Evolutionary conservation across 2,797 vertebrate species (phyloP).

Genomic region (Gouania willdenowi): DNA sequence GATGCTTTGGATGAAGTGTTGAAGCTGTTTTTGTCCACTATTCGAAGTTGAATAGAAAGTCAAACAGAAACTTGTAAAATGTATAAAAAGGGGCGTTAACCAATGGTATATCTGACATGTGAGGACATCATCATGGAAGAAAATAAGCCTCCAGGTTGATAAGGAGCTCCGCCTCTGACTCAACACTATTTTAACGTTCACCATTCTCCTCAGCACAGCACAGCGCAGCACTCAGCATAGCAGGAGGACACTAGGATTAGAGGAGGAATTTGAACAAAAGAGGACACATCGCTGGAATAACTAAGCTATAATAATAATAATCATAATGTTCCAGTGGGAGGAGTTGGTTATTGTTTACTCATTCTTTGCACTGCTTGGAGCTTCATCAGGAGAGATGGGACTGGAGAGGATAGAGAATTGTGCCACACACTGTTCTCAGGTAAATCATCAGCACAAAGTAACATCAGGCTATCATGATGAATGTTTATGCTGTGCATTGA

Average conservation of each 20-base stretch:
- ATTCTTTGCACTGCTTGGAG: constrained; percentile 27
- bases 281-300: not conserved
- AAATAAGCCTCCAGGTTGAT: no score
- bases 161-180: constrained; percentile 19
- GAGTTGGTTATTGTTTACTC: constrained; percentile 32
- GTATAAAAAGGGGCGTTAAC: no score
- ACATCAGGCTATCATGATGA: no score
- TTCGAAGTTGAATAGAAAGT: no score
- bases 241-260: not conserved
- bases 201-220: not conserved
- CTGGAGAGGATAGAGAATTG: constrained; percentile 59
- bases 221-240: no score
- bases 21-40: no score
- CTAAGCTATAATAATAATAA: not conserved
- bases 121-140: no score
- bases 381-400: constrained; percentile 21
- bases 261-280: not conserved
- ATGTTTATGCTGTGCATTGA: not conserved
- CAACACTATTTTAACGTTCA: not conserved
- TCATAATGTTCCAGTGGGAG: constrained; percentile 47
- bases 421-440: constrained; percentile 62
- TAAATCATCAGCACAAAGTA: constrained; percentile 45
- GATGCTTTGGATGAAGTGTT: no score
- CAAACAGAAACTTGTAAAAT: no score
- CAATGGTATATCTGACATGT: no score